Evolutionary conservation across 1,140 invertebrate genomes (phyloP), one percentile per base, ranked within the genome.

Genomic region (Drosophila hydei): DNA sequence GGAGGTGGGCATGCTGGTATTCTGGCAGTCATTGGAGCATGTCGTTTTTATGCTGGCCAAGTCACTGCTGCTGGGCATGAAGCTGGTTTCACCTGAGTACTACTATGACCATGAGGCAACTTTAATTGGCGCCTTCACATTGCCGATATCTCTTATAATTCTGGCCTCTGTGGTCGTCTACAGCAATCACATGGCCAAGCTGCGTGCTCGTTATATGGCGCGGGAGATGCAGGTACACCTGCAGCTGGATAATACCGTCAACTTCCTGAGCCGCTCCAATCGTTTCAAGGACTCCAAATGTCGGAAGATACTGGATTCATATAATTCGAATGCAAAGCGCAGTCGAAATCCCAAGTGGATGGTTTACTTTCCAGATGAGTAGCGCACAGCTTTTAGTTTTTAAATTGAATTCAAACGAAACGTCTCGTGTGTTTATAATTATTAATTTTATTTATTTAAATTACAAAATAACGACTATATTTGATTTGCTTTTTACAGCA

Each of bases 391-490:
- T n/a, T n/a, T n/a, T n/a, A n/a, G n/a, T n/a, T n/a, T n/a, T n/a
- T n/a, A n/a, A n/a, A n/a, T n/a, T n/a, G n/a, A n/a, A 33, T 4
- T 30, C 27, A 30, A 30, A 30, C 8, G 27, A 33, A 6, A 8
- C 30, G 6, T 9, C 3, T 33, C 47, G 62, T 36, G 75, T 36
- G 51, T 56, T 56, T 21, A 27, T 54, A 68, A 63, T 71, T 65
- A 65, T 84, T 81, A 81, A 77, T 54, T 79, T 84, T 68, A 42
- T 75, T 83, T 59, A 54, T 64, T 79, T 85, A 85, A 84, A 85
- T 84, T 84, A 85, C 72, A 88, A 81, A 88, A 84, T 89, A 88
- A 88, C 84, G 79, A 88, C 84, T 88, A 88, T 88, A 77, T 84
- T 88, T 89, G 79, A 88, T 89, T 79, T 83, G 83, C 83, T 83